Conservation (phyloP, 2,113 vertebrate genomes). For the Baryphthengus martii region DNA sequence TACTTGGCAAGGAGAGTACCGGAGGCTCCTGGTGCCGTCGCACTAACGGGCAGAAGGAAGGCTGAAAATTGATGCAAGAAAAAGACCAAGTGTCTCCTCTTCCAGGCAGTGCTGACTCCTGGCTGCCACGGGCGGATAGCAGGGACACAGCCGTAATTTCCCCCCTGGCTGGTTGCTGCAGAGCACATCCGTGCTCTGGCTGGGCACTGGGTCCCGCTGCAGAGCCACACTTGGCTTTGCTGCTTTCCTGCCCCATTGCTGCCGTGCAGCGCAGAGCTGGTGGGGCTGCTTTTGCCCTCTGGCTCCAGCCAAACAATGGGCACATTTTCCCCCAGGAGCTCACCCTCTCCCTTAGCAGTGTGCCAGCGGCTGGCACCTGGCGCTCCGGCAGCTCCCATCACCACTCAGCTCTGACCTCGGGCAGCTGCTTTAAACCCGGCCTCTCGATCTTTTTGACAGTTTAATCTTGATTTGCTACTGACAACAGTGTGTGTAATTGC, state of each 20-base stretch:
- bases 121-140: accelerated
- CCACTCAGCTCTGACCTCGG: neutral
- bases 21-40: neutral
- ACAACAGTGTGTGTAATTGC: slow-evolving; percentile 6
- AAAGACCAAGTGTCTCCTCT: neutral
- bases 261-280: neutral
- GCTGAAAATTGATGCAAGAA: neutral
- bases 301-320: neutral
- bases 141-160: neutral
- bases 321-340: neutral
- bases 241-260: neutral
- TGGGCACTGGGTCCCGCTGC: accelerated
- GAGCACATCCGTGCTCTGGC: neutral
- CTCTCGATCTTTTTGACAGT: neutral
- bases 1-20: neutral
- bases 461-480: slow-evolving; percentile 3
- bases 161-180: neutral
- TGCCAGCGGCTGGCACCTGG: neutral
- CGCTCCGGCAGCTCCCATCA: neutral
- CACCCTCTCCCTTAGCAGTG: neutral
- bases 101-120: neutral
- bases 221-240: neutral
- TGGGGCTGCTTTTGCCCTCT: accelerated
- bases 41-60: accelerated
- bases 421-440: neutral